Base-by-base conservation (phyloP, 2,888 invertebrate species). In the Platypus cylindrus region DNA sequence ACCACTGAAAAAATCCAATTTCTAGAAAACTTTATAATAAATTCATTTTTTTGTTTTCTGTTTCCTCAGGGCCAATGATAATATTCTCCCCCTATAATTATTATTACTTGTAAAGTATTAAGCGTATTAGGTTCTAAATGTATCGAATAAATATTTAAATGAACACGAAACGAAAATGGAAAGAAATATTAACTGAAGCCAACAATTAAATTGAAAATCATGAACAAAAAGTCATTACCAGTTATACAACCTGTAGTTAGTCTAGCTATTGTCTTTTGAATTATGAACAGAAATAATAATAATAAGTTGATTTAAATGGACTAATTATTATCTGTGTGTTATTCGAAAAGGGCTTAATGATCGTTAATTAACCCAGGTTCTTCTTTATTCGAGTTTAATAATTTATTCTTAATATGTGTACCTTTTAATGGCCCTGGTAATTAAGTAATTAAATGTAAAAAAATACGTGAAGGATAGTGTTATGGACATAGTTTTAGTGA, bases 321-420 rank as follows among this genome's bases (percentile, higher is more conserved):
- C 43, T 46, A 50, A 50, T 50, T 50, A 50, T 49, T 46, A n/a
- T n/a, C n/a, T n/a, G n/a, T n/a, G n/a, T 40, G 45, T 45, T 47
- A 43, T 50, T 46, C 41, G 41, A 47, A 48, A 9, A 43, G 44
- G 46, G 45, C 42, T 42, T 48, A 48, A 46, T 48, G 49, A 47
- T 45, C 48, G 46, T 47, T 49, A 51, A 53, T 53, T 48, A 48
- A 50, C 41, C 41, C 41, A 40, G 43, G 43, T 48, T 46, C 45
- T 36, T 43, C 45, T 44, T 34, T 37, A 38, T 40, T 41, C 44
- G 45, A 44, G 45, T n/a, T n/a, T n/a, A n/a, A n/a, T n/a, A n/a
- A n/a, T n/a, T n/a, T n/a, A n/a, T n/a, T n/a, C n/a, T n/a, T n/a
- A n/a, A n/a, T n/a, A n/a, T n/a, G n/a, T n/a, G n/a, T n/a, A n/a